Base-by-base conservation (phyloP, 1,140 invertebrate species). In the Trichogramma pretiosum region DNA sequence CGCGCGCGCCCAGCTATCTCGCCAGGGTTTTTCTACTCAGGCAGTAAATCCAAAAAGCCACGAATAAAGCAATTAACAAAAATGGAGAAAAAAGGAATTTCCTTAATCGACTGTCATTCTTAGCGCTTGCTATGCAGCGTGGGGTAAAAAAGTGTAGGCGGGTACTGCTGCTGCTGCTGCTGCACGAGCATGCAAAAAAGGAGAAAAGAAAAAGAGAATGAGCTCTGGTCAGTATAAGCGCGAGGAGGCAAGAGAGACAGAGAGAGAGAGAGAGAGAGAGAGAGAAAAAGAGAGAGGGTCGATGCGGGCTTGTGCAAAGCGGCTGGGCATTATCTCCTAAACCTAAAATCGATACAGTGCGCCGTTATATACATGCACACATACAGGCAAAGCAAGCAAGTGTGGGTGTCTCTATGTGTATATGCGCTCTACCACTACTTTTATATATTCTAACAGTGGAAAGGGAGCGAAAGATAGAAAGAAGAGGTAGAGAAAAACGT, bases 301-400 rank as follows among this genome's bases (percentile, higher is more conserved):
- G 49, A 51, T 51, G 49, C 43, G 49, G 49, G 49, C 38, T 51
- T n/a, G n/a, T 51, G 49, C 49, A 47, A 52, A 52, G 50, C 50
- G n/a, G 40, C 24, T 35, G 49, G 39, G 52, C 41, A 54, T 54
- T 54, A 61, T 61, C 56, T 57, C 56, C 59, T 58, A 61, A 61
- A 61, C 59, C 59, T 58, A 61, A 61, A 61, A 61, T 61, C 59
- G 59, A 61, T 61, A 61, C 59, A 58, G 52, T 57, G 53, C 47
- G 53, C 49, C 18, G n/a, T n/a, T n/a, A n/a, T n/a, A n/a, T n/a
- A n/a, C n/a, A n/a, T n/a, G n/a, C n/a, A n/a, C n/a, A n/a, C n/a
- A n/a, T n/a, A n/a, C n/a, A n/a, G n/a, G n/a, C n/a, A n/a, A n/a
- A n/a, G n/a, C n/a, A n/a, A n/a, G n/a, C n/a, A n/a, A n/a, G n/a